These are phyloP conservation scores for Cryptocheilus praepositus DNA, from an alignment of 2,888 invertebrate species.

Conservation along the genomic window DNA sequence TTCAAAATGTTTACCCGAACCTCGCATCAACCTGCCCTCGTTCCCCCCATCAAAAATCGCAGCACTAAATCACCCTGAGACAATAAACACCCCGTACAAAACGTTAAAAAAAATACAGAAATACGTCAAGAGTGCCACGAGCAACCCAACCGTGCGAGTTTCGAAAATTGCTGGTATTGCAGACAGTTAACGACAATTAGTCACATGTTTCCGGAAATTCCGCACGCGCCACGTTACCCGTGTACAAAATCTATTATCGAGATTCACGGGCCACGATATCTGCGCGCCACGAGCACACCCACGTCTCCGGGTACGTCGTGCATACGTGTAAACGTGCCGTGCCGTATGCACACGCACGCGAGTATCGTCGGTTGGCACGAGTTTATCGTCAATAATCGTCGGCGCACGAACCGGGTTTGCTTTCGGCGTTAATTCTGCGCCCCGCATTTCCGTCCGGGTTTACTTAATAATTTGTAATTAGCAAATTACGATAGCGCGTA, in stretches of 20 bases:
- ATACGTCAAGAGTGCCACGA: too few relatives aligned
- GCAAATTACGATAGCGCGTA: constrained; percentile 30
- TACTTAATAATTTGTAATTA: constrained; percentile 62
- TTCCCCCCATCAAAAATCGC: too few relatives aligned
- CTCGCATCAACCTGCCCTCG: too few relatives aligned
- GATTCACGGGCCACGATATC: constrained; percentile 29
- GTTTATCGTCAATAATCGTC: constrained; percentile 50
- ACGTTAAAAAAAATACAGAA: too few relatives aligned
- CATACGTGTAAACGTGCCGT: not conserved
- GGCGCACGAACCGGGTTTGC: constrained; percentile 37
- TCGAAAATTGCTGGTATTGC: constrained; percentile 39
- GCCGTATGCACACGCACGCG: constrained; percentile 1
- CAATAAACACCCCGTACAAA: too few relatives aligned
- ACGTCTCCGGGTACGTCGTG: constrained; percentile 9
- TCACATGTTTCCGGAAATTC: too few relatives aligned
- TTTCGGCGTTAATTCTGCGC: constrained; percentile 9
- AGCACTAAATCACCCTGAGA: too few relatives aligned
- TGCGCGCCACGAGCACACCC: constrained; percentile 8
- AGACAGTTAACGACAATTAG: constrained; percentile 50
- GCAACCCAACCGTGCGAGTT: too few relatives aligned
- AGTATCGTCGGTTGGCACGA: constrained; percentile 9
- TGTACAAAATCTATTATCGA: constrained; percentile 52
- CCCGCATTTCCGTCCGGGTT: constrained; percentile 38
- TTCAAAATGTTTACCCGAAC: too few relatives aligned
- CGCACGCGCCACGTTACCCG: constrained; percentile 1